Percentiles rank a stretch among this genome's conserved stretches.
Conservation (phyloP, 2,888 invertebrate genomes). For the Nebria salina region DNA sequence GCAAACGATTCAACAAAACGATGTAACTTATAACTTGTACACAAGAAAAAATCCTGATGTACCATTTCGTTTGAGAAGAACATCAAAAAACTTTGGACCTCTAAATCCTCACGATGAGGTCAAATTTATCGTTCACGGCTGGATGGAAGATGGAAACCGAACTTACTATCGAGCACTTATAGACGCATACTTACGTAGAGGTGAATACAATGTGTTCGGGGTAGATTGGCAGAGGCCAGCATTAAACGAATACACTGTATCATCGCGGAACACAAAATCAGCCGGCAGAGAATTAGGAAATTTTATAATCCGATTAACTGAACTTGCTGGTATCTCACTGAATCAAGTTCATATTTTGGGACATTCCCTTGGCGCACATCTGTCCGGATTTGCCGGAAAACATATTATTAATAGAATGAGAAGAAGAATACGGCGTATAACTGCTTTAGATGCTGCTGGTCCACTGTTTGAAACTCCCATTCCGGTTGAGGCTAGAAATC, state of each 20-base stretch:
- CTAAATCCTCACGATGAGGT: slow-evolving; percentile 44
- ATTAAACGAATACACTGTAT: slow-evolving; percentile 54
- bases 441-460: slow-evolving; percentile 63
- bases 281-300: slow-evolving; percentile 33
- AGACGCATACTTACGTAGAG: slow-evolving; percentile 60
- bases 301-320: slow-evolving; percentile 33
- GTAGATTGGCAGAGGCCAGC: slow-evolving; percentile 64
- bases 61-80: slow-evolving; percentile 24
- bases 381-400: slow-evolving; percentile 41
- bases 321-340: slow-evolving; percentile 22
- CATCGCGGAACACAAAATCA: slow-evolving; percentile 52
- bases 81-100: slow-evolving; percentile 10
- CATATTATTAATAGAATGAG: slow-evolving; percentile 45
- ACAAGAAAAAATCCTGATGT: slow-evolving; percentile 41
- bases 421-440: slow-evolving; percentile 61
- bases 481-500: slow-evolving; percentile 53
- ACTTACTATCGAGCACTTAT: slow-evolving; percentile 57
- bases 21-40: slow-evolving; percentile 39
- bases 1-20: slow-evolving; percentile 22
- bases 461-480: slow-evolving; percentile 55
- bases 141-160: slow-evolving; percentile 59
- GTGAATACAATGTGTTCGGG: slow-evolving; percentile 63
- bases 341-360: slow-evolving; percentile 38
- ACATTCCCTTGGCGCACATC: slow-evolving; percentile 42
- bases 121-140: slow-evolving; percentile 64